These are phyloP conservation scores for Drosophila prosaltans DNA, from an alignment of 1,140 invertebrate species.

Conservation along the genomic window DNA sequence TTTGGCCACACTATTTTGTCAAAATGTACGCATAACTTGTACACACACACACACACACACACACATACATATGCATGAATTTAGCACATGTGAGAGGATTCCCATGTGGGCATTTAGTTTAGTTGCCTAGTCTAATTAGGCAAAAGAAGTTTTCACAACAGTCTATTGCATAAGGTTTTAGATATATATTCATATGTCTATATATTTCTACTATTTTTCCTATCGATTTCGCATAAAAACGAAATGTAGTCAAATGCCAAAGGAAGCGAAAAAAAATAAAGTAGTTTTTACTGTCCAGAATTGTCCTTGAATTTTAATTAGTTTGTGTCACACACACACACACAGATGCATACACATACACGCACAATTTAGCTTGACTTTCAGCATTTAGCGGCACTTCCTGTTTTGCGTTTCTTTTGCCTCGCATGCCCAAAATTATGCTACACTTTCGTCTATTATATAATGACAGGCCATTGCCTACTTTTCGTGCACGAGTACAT, in stretches of 20 bases:
- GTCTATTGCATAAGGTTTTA: conserved; percentile 13
- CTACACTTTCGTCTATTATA: conserved; percentile 46
- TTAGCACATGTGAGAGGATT: conserved; percentile 38
- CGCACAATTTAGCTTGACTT: background rate
- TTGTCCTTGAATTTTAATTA: conserved; percentile 77
- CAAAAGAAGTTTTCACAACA: background rate
- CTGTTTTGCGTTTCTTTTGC: conserved; percentile 49
- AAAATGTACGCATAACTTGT: conserved; percentile 52
- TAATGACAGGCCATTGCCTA: conserved; percentile 9
- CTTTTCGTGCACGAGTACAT: background rate
- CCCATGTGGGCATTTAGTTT: conserved; percentile 67
- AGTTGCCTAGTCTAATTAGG: conserved; percentile 62
- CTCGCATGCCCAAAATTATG: conserved; percentile 67
- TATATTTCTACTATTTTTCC: conserved; percentile 40
- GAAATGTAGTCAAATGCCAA: background rate
- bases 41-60: conserved; percentile 14
- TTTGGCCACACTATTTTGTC: conserved; percentile 63
- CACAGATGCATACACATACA: conserved; percentile 3
- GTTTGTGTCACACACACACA: conserved; percentile 29
- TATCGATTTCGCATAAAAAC: conserved; percentile 47
- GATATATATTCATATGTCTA: conserved; percentile 9
- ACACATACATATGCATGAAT: conserved; percentile 18
- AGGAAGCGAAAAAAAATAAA: background rate
- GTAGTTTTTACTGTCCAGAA: conserved; percentile 2
- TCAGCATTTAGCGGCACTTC: conserved; percentile 26